phyloP scores from a whole-genome alignment of 1,140 invertebrate species.

The Melitaea cinxia region DNA sequence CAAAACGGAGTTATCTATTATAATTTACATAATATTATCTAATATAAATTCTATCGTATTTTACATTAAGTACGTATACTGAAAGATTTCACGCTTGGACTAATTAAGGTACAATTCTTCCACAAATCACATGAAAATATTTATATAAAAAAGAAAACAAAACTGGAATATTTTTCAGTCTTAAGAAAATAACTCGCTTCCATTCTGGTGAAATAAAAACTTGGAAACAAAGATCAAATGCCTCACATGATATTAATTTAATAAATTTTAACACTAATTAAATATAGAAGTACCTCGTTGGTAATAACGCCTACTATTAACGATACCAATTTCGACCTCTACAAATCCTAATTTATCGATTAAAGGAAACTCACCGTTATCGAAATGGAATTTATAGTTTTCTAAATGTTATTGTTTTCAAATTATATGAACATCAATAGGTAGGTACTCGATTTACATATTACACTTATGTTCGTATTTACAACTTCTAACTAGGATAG shows the following conservation, averaged over 20 bases:
- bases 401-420: constrained; percentile 63
- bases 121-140: constrained; percentile 61
- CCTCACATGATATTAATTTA: constrained; percentile 61
- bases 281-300: constrained; percentile 68
- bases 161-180: constrained; percentile 78
- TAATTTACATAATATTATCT: constrained; percentile 80
- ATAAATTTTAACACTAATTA: constrained; percentile 75
- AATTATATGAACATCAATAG: constrained; percentile 74
- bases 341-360: constrained; percentile 65
- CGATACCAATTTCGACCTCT: constrained; percentile 73
- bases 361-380: constrained; percentile 78
- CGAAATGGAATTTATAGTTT: constrained; percentile 63
- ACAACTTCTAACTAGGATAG: constrained; percentile 76
- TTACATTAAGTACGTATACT: constrained; percentile 82
- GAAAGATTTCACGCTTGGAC: constrained; percentile 78
- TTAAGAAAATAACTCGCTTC: constrained; percentile 74
- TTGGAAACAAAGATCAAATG: constrained; percentile 54
- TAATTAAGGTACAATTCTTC: constrained; percentile 66
- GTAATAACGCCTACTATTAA: constrained; percentile 67
- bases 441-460: constrained; percentile 76
- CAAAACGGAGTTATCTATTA: constrained; percentile 68
- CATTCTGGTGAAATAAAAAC: constrained; percentile 51
- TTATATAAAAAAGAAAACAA: constrained; percentile 57
- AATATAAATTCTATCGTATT: constrained; percentile 80
- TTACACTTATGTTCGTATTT: constrained; percentile 67